phyloP scores from a whole-genome alignment of 2,797 vertebrate species.

The Margarornis squamiger region DNA sequence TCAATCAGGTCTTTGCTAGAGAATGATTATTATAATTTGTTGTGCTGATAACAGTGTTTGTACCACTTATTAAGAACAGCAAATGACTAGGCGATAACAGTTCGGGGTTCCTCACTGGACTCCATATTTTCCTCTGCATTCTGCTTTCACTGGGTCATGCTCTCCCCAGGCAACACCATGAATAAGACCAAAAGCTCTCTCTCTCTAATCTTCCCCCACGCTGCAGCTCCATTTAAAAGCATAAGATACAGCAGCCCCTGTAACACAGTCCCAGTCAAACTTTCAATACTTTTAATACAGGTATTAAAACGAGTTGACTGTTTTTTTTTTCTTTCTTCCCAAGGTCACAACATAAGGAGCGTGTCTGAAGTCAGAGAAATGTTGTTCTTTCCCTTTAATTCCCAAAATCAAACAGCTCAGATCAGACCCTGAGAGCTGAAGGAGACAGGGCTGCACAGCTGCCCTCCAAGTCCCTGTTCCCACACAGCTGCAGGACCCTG shows the following conservation, averaged over 20 bases:
- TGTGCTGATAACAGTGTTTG: conserved; percentile 30
- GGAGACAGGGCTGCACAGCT: not conserved
- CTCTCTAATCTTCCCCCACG: fast-evolving
- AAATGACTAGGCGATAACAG: not conserved
- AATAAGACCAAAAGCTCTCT: not conserved
- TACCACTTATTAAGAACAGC: conserved; percentile 26
- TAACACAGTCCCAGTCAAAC: not conserved
- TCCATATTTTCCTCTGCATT: not conserved
- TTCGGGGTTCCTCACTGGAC: not conserved
- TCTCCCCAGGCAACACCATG: not conserved
- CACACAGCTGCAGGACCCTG: not conserved
- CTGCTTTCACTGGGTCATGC: not conserved
- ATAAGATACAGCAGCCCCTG: not conserved
- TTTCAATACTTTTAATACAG: not conserved
- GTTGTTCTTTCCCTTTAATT: not conserved
- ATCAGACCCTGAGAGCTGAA: not conserved
- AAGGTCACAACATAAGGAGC: not conserved
- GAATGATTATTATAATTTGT: conserved; percentile 56
- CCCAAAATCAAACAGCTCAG: not conserved
- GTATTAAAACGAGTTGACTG: not conserved
- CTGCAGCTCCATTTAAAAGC: not conserved
- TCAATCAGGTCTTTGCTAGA: conserved; percentile 23
- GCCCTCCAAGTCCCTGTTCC: not conserved
- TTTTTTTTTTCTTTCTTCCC: not conserved
- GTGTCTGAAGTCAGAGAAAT: not conserved